Evolutionary conservation across 2,888 invertebrate species (phyloP), one percentile per base, ranked within the genome.

Genomic region (Cynaeus angustus): DNA sequence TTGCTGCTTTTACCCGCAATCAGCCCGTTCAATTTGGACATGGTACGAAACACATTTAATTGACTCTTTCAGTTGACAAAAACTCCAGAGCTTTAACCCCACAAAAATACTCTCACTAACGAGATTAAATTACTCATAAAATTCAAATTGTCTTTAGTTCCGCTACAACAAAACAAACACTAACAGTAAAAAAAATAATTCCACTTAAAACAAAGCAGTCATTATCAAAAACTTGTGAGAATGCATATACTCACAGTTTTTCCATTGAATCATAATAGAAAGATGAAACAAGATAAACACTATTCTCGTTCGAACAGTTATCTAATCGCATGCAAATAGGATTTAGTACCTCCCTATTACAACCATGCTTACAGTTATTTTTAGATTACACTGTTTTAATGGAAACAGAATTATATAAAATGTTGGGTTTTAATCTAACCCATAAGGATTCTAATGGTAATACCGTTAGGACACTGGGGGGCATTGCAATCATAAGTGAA

Each of bases 91-190:
- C 65, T 41, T 70, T 70, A 45, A 69, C 59, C 70, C 21, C 26
- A n/a, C n/a, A n/a, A n/a, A n/a, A n/a, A n/a, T n/a, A 61, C 64
- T 68, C 68, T 68, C 68, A 65, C 68, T 68, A 55, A 70, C 12
- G 30, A 53, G 45, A 50, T 70, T 59, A 70, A 70, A 70, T 70
- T 70, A 45, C 66, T 66, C 38, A 53, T 52, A 66, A 70, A 58
- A 70, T 21, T 66, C 8, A 37, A 61, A 38, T 58, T 43, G n/a
- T 58, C 10, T 26, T 55, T 16, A 64, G 68, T 68, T 68, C 62
- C 64, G 64, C 64, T 56, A 37, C 13, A 33, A 53, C n/a, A 30
- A 61, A 62, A 62, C 59, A 59, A 59, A 46, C 59, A 30, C 45
- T 45, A 46, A 59, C 48, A 48, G 56, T 66, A 66, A 48, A 58